Percentiles rank a stretch among this genome's conserved stretches.
These are phyloP conservation scores for Indicator maculatus DNA, from an alignment of 2,113 vertebrate species.

Conservation along the genomic window DNA sequence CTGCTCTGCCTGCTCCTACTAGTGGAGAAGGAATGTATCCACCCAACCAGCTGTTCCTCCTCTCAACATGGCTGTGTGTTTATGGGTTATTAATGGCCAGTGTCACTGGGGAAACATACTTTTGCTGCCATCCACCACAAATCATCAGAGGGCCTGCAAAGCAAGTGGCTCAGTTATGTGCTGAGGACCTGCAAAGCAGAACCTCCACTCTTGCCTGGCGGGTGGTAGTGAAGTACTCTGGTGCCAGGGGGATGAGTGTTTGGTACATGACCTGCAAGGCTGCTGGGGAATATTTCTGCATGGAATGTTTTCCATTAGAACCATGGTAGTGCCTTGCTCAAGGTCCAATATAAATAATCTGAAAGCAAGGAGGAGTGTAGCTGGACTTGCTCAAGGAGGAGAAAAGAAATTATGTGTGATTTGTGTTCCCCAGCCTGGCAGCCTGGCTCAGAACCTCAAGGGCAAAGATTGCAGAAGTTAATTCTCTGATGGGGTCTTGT, in stretches of 20 bases:
- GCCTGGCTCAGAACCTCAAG: background rate
- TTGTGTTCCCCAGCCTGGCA: background rate
- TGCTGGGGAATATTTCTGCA: background rate
- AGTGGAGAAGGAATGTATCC: background rate
- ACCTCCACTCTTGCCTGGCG: background rate
- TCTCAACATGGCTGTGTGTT: background rate
- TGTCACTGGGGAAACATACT: accelerated
- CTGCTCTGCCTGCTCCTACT: background rate
- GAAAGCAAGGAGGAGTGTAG: background rate
- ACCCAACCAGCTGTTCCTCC: background rate
- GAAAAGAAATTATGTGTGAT: background rate
- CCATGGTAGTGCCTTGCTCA: background rate
- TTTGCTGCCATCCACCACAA: background rate
- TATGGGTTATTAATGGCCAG: background rate
- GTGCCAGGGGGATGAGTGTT: background rate
- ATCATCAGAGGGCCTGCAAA: background rate
- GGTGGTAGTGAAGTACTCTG: background rate
- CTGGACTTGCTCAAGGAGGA: background rate
- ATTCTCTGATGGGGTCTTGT: background rate
- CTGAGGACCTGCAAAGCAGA: background rate
- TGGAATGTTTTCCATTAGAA: background rate
- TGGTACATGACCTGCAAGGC: background rate
- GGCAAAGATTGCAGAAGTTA: background rate
- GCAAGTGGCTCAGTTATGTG: background rate
- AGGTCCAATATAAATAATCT: background rate